Base-by-base conservation (phyloP, 2,888 invertebrate genomes). In the Aphidius colemani region DNA sequence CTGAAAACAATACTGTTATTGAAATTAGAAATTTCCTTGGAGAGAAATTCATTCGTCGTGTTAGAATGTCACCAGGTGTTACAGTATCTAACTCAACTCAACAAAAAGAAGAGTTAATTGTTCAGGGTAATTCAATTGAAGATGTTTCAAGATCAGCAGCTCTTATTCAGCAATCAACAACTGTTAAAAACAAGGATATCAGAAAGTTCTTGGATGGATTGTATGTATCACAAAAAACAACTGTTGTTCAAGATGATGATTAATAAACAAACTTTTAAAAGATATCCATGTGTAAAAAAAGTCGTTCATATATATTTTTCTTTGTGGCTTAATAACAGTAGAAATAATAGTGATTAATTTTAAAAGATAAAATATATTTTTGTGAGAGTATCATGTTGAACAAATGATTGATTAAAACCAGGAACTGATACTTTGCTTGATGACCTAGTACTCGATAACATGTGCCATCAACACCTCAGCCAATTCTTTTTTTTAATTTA, bases 181-280 rank as follows among this genome's bases (percentile, higher is more conserved):
- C 94, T 70, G 99, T 99, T 60, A 98, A 98, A 86, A 95, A 97
- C 84, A 99, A 99, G 89, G 99, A 99, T 88, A 99, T 99, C 86
- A 90, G 99, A 88, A 99, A 98, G 85, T 99, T 99, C 88, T 94
- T 99, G 86, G 99, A 99, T 82, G 99, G 99, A 82, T 89, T 99
- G 72, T 99, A 99, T 84, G 99, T 99, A 64, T 97, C 97, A 73
- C 98, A 99, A 84, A 99, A 98, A 86, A 96, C 96, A 56, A 94
- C 94, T 77, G 94, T 97, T 87, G 89, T 92, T 77, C 87, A 88
- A 83, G 90, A 90, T 70, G 93, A 81, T 66, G 78, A 94, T 83
- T 84, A 85, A 30, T 30, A 30, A 30, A 30, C 30, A 30, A 30
- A 30, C 5, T 30, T 30, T 30, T 5, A 30, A 30, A 2, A 3